phyloP scores from a whole-genome alignment of 92 coral and sea anemone genomes.

The Palythoa grandis region DNA sequence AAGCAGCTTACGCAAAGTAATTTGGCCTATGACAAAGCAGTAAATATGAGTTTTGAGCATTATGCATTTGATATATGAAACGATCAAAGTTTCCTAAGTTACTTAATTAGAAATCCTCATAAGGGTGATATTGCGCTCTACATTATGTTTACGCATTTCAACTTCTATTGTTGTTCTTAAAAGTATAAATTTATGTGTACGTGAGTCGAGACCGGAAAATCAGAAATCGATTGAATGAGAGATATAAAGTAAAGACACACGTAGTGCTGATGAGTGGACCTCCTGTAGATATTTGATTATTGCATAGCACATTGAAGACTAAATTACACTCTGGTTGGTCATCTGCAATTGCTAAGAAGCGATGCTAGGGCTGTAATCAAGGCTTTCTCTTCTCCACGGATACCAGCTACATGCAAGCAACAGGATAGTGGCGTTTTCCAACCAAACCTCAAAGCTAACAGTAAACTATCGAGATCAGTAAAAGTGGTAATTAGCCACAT shows the following conservation, averaged over 20 bases:
- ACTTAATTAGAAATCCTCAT: not conserved
- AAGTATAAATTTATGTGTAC: not conserved
- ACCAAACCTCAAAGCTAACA: not conserved
- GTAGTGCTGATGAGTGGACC: not conserved
- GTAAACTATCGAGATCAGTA: not conserved
- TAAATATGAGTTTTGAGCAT: not conserved
- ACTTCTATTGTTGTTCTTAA: not conserved
- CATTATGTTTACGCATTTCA: not conserved
- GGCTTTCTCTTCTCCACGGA: no score
- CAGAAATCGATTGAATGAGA: not conserved
- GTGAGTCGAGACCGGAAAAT: not conserved
- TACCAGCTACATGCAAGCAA: no score
- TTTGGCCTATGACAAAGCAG: not conserved
- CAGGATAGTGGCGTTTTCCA: not conserved
- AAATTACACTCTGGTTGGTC: not conserved
- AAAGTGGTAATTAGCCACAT: not conserved
- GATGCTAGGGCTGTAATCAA: not conserved
- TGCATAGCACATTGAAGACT: not conserved
- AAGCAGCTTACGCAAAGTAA: no score
- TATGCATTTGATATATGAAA: not conserved
- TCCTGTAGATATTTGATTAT: not conserved
- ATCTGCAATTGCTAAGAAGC: not conserved
- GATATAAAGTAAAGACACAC: not conserved
- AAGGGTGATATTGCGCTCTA: not conserved
- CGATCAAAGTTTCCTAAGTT: not conserved